Conservation (phyloP, 1,140 invertebrate genomes). For the Aphis craccivora region DNA sequence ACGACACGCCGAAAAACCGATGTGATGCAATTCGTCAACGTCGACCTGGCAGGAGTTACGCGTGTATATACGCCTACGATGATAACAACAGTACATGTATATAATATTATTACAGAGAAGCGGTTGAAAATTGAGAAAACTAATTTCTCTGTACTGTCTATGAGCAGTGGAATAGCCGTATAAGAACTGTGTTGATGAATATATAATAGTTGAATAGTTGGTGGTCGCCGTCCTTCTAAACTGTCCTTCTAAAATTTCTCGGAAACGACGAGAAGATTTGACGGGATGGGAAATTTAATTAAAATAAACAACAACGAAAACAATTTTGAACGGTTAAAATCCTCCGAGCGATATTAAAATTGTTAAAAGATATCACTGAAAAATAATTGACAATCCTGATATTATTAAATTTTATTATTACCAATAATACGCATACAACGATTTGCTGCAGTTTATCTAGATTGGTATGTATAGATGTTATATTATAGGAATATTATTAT, state of each 20-base stretch:
- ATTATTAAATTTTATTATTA: no score
- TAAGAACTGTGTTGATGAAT: neutral
- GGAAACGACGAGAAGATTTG: neutral
- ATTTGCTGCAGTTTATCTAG: no score
- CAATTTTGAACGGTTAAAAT: neutral
- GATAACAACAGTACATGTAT: neutral
- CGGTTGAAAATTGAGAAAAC: neutral
- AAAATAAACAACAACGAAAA: neutral
- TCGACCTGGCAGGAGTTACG: neutral
- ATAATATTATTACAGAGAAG: neutral
- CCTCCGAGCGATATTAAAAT: neutral
- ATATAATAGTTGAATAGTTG: no score
- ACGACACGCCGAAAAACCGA: neutral
- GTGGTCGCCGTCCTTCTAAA: no score
- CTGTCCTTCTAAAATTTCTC: no score
- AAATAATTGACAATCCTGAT: neutral
- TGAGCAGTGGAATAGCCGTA: neutral
- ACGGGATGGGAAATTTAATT: neutral
- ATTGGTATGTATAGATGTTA: no score
- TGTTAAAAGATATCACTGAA: neutral
- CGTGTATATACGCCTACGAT: neutral
- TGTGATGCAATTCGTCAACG: constrained; percentile 31
- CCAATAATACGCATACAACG: no score
- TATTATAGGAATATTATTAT: neutral
- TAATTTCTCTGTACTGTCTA: no score